Conservation (phyloP, 2,888 invertebrate species). For the Phalangium opilio region DNA sequence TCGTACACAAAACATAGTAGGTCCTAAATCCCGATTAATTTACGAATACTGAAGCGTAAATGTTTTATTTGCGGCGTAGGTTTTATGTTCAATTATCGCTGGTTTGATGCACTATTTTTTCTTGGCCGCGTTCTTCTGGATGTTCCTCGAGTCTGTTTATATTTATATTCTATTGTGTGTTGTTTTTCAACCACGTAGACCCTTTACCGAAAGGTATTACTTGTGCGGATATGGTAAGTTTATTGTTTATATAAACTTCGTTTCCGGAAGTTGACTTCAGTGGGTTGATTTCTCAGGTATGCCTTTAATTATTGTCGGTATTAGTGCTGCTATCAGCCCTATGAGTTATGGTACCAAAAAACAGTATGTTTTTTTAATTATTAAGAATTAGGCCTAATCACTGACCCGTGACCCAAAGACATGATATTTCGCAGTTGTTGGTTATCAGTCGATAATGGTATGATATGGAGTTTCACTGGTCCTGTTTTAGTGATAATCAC, state of each 20-base stretch:
- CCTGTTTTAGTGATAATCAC: conserved; percentile 11
- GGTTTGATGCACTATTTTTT: conserved; percentile 17
- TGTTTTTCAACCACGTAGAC: conserved; percentile 15
- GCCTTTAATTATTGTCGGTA: conserved; percentile 9
- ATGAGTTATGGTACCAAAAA: conserved; percentile 15
- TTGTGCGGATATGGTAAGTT: conserved; percentile 16
- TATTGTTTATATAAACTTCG: background rate
- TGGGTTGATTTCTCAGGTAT: conserved; percentile 2
- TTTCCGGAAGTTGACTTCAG: no score
- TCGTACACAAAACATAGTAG: conserved; percentile 14
- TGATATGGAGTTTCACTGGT: conserved; percentile 14
- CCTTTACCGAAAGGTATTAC: conserved; percentile 16
- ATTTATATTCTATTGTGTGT: conserved; percentile 17
- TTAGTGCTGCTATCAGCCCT: conserved; percentile 8
- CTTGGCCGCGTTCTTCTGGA: conserved; percentile 17
- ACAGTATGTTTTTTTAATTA: conserved; percentile 10
- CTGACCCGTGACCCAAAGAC: background rate
- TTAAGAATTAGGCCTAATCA: background rate
- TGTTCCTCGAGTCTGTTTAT: conserved; percentile 17
- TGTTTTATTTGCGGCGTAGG: background rate
- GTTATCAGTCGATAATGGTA: conserved; percentile 11
- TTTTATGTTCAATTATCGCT: conserved; percentile 14
- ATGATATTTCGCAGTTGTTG: conserved; percentile 9
- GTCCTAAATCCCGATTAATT: no score
- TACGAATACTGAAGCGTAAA: no score